Conservation (phyloP, 2,888 invertebrate genomes). For the Osmoderma eremita region DNA sequence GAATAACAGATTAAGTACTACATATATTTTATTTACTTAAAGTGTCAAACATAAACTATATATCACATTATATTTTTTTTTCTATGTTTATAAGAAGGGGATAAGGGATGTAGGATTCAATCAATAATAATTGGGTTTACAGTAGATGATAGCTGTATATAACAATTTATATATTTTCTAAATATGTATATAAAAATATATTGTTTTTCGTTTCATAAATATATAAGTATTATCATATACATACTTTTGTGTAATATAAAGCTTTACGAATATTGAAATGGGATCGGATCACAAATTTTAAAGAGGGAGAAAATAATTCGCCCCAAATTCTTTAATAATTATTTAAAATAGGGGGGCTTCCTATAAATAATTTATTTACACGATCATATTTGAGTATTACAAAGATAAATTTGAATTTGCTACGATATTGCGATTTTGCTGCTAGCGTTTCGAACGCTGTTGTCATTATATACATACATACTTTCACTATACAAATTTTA, state of each 20-base stretch:
- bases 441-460: slow-evolving; percentile 25
- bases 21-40: slow-evolving; percentile 32
- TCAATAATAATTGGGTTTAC: slow-evolving; percentile 21
- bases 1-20: slow-evolving; percentile 24
- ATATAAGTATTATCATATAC: slow-evolving; percentile 14
- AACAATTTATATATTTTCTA: slow-evolving; percentile 18
- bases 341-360: no score
- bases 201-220: slow-evolving; percentile 11
- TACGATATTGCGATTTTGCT: not conserved
- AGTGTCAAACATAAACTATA: slow-evolving; percentile 32
- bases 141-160: slow-evolving; percentile 10
- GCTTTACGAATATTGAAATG: no score
- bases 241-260: not conserved
- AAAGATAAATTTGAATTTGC: no score
- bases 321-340: no score
- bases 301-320: no score
- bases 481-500: slow-evolving; percentile 7
- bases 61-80: slow-evolving; percentile 34
- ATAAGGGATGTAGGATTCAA: slow-evolving; percentile 10
- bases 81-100: slow-evolving; percentile 12
- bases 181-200: slow-evolving; percentile 35
- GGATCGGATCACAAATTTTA: no score
- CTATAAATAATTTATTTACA: slow-evolving; percentile 7
- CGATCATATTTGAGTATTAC: no score
- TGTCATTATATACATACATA: slow-evolving; percentile 5